These are phyloP conservation scores for Hydractinia symbiolongicarpus DNA, from an alignment of 30 jellyfish, hydroid and myxozoan species.

Conservation along the genomic window DNA sequence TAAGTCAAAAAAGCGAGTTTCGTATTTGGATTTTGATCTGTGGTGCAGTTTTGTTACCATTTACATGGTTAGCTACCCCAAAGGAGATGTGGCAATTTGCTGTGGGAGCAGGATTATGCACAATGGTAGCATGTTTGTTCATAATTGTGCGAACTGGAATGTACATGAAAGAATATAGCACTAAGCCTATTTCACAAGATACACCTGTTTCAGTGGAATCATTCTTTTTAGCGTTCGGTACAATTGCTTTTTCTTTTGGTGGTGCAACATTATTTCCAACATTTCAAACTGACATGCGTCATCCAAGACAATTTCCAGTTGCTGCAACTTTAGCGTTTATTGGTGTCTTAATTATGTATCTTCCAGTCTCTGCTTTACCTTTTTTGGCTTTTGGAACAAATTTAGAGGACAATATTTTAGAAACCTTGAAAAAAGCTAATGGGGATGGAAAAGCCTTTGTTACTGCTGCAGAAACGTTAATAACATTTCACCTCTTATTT, in stretches of 20 bases:
- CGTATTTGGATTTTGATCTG: constrained; percentile 37
- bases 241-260: constrained; percentile 85
- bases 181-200: constrained; percentile 10
- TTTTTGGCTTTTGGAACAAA: constrained; percentile 65
- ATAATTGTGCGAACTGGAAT: constrained; percentile 27
- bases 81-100: constrained; percentile 52
- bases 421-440: constrained; percentile 39
- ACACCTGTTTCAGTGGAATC: constrained; percentile 47
- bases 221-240: constrained; percentile 74
- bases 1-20: constrained; percentile 38
- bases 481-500: constrained; percentile 75
- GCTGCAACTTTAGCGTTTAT: constrained; percentile 72
- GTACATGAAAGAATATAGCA: constrained; percentile 7
- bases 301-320: constrained; percentile 55
- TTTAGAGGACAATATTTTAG: constrained; percentile 46
- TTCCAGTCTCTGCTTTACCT: constrained; percentile 75
- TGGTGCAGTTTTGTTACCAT: constrained; percentile 33
- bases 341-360: constrained; percentile 63
- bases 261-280: constrained; percentile 94
- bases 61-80: constrained; percentile 42
- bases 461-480: constrained; percentile 57
- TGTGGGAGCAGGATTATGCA: constrained; percentile 32
- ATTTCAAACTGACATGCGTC: constrained; percentile 84
- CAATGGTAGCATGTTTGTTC: constrained; percentile 29
- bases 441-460: constrained; percentile 58